phyloP scores from a whole-genome alignment of 2,797 vertebrate genomes.

The Oreochromis mossambicus region DNA sequence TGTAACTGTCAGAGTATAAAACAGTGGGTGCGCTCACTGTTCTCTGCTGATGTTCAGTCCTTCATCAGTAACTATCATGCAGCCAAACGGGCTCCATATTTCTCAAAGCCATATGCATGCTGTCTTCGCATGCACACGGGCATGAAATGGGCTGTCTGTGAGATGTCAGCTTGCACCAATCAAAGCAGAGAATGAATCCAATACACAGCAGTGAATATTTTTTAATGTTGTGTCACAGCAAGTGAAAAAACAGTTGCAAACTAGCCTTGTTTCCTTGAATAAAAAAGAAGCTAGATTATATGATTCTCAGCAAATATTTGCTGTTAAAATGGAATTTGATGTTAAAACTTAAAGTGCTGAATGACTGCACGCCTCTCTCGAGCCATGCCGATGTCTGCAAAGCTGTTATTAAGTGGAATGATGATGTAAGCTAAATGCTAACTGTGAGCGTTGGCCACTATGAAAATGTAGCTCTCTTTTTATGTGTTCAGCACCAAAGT shows the following conservation, averaged over 20 bases:
- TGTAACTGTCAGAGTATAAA: not conserved
- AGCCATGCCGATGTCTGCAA: not conserved
- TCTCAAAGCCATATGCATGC: not conserved
- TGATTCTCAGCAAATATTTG: not conserved
- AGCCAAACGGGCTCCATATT: not conserved
- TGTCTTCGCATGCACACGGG: not conserved
- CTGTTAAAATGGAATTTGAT: not conserved
- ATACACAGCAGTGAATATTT: not conserved
- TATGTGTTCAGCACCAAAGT: not conserved
- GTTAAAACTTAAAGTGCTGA: not conserved
- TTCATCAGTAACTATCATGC: slow-evolving; percentile 1
- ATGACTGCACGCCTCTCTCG: not conserved
- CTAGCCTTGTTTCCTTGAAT: not conserved
- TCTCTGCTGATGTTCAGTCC: not conserved
- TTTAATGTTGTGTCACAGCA: not conserved
- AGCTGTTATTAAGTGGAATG: not conserved
- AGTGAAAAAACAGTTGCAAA: not conserved
- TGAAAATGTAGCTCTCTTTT: not conserved
- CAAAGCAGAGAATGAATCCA: not conserved
- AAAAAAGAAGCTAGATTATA: not conserved
- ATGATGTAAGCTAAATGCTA: not conserved
- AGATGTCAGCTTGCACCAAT: not conserved
- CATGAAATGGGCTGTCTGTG: slow-evolving; percentile 10
- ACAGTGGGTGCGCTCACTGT: not conserved
- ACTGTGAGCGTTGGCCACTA: not conserved